A percentile compares a stretch with the other conserved stretches of the same genome.
Conservation (phyloP, 2,888 invertebrate genomes). For the Limnephilus auricula region DNA sequence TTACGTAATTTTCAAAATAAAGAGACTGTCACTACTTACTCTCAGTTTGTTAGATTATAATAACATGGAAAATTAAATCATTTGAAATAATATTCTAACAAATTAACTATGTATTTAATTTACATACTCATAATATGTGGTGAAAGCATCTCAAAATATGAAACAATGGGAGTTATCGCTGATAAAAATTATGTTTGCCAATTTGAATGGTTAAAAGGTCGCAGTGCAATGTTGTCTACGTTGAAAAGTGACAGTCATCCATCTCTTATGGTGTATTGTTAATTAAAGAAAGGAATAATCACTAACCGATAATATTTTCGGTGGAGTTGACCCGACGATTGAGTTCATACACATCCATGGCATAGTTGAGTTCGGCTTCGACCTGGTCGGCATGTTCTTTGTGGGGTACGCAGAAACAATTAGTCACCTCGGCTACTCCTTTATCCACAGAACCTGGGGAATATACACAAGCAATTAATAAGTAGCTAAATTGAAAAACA, state of each 20-base stretch:
- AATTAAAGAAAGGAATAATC: slow-evolving; percentile 63
- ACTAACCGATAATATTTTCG: slow-evolving; percentile 91
- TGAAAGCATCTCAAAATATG: not conserved
- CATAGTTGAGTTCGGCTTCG: slow-evolving; percentile 98
- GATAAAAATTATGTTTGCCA: not conserved
- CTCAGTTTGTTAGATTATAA: not conserved
- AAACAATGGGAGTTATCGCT: not conserved
- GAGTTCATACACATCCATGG: slow-evolving; percentile 95
- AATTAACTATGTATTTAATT: not conserved
- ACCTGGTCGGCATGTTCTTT: slow-evolving; percentile 98
- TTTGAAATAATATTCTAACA: not conserved
- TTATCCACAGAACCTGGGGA: slow-evolving; percentile 90
- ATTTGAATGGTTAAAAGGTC: not conserved
- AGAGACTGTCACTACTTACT: too few relatives aligned
- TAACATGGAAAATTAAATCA: not conserved
- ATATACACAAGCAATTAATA: not conserved
- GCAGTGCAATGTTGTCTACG: not conserved
- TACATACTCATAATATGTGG: not conserved
- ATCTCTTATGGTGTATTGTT: slow-evolving; percentile 24
- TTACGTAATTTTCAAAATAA: too few relatives aligned
- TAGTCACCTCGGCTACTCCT: slow-evolving; percentile 97
- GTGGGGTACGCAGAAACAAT: slow-evolving; percentile 99
- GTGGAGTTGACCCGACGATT: slow-evolving; percentile 95
- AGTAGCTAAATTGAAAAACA: not conserved
- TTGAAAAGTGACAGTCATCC: not conserved